Evolutionary conservation across 2,113 vertebrate genomes (phyloP), one percentile per base, ranked within the genome.

Genomic region (Neoarius graeffei): DNA sequence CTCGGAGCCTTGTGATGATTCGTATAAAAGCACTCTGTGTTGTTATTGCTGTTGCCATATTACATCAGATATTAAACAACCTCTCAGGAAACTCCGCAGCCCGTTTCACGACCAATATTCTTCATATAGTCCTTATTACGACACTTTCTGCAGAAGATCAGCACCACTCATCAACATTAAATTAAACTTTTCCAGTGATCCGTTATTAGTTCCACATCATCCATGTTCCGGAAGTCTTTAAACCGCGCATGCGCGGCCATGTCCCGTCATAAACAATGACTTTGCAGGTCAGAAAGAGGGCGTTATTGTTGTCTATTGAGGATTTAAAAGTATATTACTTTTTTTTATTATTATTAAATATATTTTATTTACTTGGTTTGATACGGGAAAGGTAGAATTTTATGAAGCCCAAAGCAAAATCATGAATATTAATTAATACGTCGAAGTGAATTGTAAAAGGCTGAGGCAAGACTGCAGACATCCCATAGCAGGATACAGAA

Each of bases 1-100:
- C 74, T 14, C 67, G 83, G 30, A 74, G 56, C 5, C 91, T 83
- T 87, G 88, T 91, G 3, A 95, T 50, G 1, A 88, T 87, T 11
- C 89, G 91, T 19, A 92, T 27, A 5, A 95, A 30, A 85, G 84
- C 79, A n/a, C 90, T 87, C 71, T 82, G 89, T 88, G 86, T 87
- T 91, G 93, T 92, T 42, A 42, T 42, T 94, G 94, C 86, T 91
- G 93, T 92, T 94, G 94, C 93, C 91, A 90, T 92, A 60, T 94
- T 94, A 93, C 92, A 89, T 94, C 91, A 94, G 89, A 88, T 81
- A 17, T 15, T 1, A 86, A 35, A 81, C 54, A 2, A 35, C 48
- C 67, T 2, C 8, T 74, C 23, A 42, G 25, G 9, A 67, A 79
- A 35, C 60, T 54, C 19, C 9, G 1, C 23, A 64, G 57, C 5